Evolutionary conservation across 2,888 invertebrate genomes (phyloP).

Genomic region (Caenorhabditis panamensis): DNA sequence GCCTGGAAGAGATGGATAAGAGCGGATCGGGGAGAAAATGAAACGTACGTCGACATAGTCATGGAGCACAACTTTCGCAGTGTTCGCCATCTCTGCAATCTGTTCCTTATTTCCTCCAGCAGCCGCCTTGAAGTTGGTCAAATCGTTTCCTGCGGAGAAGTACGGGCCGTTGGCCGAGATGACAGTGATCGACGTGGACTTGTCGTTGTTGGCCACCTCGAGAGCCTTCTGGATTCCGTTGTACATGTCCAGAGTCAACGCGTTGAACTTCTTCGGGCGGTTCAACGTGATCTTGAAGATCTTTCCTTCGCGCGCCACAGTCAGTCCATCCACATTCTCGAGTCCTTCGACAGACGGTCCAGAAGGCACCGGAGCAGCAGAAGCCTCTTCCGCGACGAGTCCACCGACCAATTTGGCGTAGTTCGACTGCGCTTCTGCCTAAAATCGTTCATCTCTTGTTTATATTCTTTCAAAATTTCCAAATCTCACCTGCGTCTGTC

Average conservation of each 20-base stretch:
- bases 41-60: constrained; percentile 73
- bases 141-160: constrained; percentile 91
- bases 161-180: constrained; percentile 86
- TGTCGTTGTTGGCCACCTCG: constrained; percentile 83
- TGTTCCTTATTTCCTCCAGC: constrained; percentile 69
- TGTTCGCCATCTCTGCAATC: constrained; percentile 71
- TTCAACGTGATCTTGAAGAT: constrained; percentile 77
- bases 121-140: constrained; percentile 82
- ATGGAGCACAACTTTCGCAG: constrained; percentile 70
- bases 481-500: constrained; percentile 82
- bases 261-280: constrained; percentile 78
- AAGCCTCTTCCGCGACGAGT: constrained; percentile 77
- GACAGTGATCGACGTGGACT: constrained; percentile 86
- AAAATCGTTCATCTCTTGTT: constrained; percentile 21
- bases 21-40: background rate
- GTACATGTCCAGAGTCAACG: constrained; percentile 79
- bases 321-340: constrained; percentile 57
- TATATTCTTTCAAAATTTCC: too few species aligned
- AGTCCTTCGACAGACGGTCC: constrained; percentile 66
- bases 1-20: constrained; percentile 81
- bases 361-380: constrained; percentile 57
- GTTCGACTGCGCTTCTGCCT: constrained; percentile 83
- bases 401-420: constrained; percentile 83
- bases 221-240: constrained; percentile 67
- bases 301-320: constrained; percentile 71